These are phyloP conservation scores for Sylvietta virens DNA, from an alignment of 2,113 vertebrate genomes.

Conservation along the genomic window DNA sequence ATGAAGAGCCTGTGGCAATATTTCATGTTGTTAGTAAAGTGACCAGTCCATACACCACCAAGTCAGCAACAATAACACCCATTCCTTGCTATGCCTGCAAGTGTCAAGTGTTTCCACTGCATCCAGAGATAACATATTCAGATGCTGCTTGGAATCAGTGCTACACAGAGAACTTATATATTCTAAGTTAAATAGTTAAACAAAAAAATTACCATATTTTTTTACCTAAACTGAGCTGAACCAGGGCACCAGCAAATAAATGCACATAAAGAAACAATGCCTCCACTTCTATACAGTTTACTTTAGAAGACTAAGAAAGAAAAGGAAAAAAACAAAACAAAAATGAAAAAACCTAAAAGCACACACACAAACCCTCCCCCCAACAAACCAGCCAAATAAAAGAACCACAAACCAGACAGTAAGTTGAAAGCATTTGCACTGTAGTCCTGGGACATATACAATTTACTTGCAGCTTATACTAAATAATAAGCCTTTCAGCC, in stretches of 20 bases:
- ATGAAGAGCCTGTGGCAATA: not conserved
- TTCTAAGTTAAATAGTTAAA: not conserved
- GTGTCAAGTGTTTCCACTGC: not conserved
- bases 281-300: not conserved
- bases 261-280: not conserved
- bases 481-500: not conserved
- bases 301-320: not conserved
- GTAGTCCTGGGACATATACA: not conserved
- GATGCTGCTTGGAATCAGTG: not conserved
- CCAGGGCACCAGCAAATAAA: not conserved
- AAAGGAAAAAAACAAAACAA: fast-evolving
- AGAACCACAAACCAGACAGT: not conserved
- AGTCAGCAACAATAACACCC: not conserved
- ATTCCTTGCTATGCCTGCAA: not conserved
- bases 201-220: not conserved
- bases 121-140: not conserved
- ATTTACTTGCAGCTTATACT: not conserved
- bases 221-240: not conserved
- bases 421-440: not conserved
- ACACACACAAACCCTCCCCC: not conserved
- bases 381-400: not conserved
- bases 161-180: not conserved
- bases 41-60: not conserved
- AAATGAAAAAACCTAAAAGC: not conserved
- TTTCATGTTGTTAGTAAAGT: not conserved